Evolutionary conservation across 1,140 invertebrate species (phyloP), one percentile per base, ranked within the genome.

Genomic region (Epicauta chinensis): DNA sequence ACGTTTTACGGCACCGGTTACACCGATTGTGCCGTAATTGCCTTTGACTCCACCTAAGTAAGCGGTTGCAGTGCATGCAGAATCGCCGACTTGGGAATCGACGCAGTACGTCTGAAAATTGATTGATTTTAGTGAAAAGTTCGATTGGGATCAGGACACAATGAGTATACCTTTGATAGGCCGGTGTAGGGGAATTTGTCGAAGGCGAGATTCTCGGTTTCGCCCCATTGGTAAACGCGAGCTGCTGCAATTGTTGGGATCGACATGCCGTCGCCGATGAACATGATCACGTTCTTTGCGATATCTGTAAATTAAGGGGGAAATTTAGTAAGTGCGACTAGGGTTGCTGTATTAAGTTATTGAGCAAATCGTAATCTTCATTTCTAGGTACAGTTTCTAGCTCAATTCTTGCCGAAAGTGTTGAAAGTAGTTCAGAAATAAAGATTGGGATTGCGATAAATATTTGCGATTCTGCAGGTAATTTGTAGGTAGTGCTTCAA

Each of bases 11-110:
- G 77, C 74, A 0, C 77, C 82, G 52, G 84, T 82, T 0, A 93
- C 76, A 0, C 90, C 90, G 1, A 93, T 73, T 1, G 83, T 86
- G n/a, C 80, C 85, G 35, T 79, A 80, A 64, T 91, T 91, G 2
- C 81, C 81, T 70, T 95, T 95, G 0, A 93, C 83, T 2, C 92
- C 92, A 9, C 78, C 77, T 11, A 93, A 72, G 60, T 89, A 89
- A 0, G 91, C 87, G 0, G 90, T 93, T 0, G 84, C 87, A 1
- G 75, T 75, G 50, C 77, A 78, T 2, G 74, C 74, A 0, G 74
- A 78, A 48, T 94, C 91, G 0, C 91, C 79, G 0, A 85, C 82
- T 75, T 91, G 87, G 15, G 77, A 77, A 68, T 93, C 83, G 11
- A 88, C 77, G 64, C 83, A 90, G 68, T 93, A 93, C 0, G 90